Base-by-base conservation (phyloP, 1,140 invertebrate genomes). In the Odontomachus brunneus region DNA sequence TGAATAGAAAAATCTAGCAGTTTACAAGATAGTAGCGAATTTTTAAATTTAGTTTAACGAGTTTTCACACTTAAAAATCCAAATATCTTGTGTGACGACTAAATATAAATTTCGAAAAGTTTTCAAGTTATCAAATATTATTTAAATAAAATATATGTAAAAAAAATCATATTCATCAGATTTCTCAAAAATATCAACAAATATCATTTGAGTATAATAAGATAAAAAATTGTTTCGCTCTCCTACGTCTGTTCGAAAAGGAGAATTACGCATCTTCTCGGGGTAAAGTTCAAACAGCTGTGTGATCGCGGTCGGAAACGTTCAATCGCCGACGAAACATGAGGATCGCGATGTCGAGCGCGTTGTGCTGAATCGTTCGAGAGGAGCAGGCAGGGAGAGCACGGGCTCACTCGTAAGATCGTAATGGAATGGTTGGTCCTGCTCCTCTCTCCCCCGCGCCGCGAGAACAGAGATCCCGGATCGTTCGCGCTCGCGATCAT, bases 351-450 rank as follows among this genome's bases (percentile, higher is more conserved):
- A 67, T 53, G 48, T 53, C 60, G 33, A 67, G 19, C 51, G 29
- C 29, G 38, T 44, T 44, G 38, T 44, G 38, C 38, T 11, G 15
- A 24, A 67, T 33, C 26, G 22, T 29, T 71, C 53, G 29, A n/a
- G 51, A 69, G 22, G 26, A 24, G 14, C 33, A 44, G 74, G 82
- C 57, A 78, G 66, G 63, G 19, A 72, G 53, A 51, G 67, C 86
- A 73, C 57, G 71, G 82, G 53, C 75, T 17, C 55, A 63, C 81
- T 22, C 65, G 71, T 72, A 62, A 74, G 80, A 88, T 89, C 78
- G 83, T 90, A 90, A 90, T 90, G 82, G 88, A 86, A 84, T 83
- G 85, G 83, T 84, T 80, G 83, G 78, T 66, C 85, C 85, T 85
- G 86, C 84, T 82, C 69, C 82, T 49, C 78, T 87, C 66, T n/a